Percentiles rank a stretch among this genome's conserved stretches.
Conservation (phyloP, 2,113 vertebrate genomes). For the Marmota monax region DNA sequence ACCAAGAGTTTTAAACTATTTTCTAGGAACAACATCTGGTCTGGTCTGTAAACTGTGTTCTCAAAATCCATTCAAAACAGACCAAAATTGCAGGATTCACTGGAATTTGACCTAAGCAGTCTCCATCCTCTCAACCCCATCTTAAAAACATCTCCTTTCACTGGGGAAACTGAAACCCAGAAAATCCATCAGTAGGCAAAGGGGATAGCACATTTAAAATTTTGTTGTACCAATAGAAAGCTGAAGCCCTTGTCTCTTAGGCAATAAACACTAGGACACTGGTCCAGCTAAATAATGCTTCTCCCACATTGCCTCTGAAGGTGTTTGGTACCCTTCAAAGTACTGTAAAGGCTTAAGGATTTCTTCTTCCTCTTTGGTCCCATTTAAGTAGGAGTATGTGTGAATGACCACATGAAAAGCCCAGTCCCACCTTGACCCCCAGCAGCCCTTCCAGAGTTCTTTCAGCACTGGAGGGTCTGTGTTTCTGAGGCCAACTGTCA, state of each 20-base stretch:
- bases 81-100: neutral
- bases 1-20: neutral
- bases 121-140: neutral
- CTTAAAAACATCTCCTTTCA: neutral
- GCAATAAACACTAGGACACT: neutral
- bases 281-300: neutral
- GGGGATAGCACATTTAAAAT: neutral
- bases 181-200: neutral
- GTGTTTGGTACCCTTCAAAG: neutral
- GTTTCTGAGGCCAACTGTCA: neutral
- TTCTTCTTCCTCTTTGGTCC: constrained; percentile 31
- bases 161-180: neutral
- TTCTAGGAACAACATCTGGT: neutral
- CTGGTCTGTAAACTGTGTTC: neutral
- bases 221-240: neutral
- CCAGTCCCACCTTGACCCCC: neutral
- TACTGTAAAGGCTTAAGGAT: neutral
- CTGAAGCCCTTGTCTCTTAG: neutral
- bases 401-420: neutral
- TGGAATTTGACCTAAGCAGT: neutral
- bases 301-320: neutral
- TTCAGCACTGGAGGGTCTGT: neutral
- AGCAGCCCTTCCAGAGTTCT: neutral
- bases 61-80: constrained; percentile 17
- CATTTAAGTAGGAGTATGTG: neutral